Base-by-base conservation (phyloP, 2,888 invertebrate genomes). In the Oligia fasciuncula region DNA sequence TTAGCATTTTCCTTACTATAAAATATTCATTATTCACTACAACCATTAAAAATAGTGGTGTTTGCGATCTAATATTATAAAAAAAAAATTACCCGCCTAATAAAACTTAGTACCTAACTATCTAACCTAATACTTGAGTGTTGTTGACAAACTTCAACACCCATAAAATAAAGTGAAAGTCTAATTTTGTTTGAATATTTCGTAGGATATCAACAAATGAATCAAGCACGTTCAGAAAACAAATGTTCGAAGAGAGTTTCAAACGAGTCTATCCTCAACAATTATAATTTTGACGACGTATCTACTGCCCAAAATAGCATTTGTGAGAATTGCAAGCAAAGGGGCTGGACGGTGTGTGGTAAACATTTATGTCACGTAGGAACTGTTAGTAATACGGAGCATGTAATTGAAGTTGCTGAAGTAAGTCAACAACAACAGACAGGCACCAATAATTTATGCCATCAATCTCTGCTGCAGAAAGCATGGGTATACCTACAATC, bases 181-280 rank as follows among this genome's bases (percentile, higher is more conserved):
- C 79, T 76, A 76, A 65, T 85, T 68, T 54, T 76, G n/a, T 73
- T 86, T 63, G 17, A 75, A 83, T 57, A 69, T 83, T 83, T 75
- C 79, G 60, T 72, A 85, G 84, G 76, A 46, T 46, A 62, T 51
- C 68, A 76, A 60, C 76, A 60, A 65, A 72, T 62, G 71, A 75
- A 77, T 65, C 76, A 83, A 60, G 62, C 60, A 66, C 43, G 46
- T 54, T 72, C 72, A 63, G 79, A 76, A 62, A 76, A 62, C 43
- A 76, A 46, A 65, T 63, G 60, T 51, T 68, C 63, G 65, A 74
- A 70, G 68, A 67, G 19, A 62, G 13, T 65, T 66, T 80, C 76
- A 75, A 46, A 65, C 17, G 85, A 85, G 70, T 77, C n/a, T 67
- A 57, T 80, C 9, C 40, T 84, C 46, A 75, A 76, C 40, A 83